Evolutionary conservation across 2,797 vertebrate genomes (phyloP).

Genomic region (Ctenochaetus hawaiiensis): DNA sequence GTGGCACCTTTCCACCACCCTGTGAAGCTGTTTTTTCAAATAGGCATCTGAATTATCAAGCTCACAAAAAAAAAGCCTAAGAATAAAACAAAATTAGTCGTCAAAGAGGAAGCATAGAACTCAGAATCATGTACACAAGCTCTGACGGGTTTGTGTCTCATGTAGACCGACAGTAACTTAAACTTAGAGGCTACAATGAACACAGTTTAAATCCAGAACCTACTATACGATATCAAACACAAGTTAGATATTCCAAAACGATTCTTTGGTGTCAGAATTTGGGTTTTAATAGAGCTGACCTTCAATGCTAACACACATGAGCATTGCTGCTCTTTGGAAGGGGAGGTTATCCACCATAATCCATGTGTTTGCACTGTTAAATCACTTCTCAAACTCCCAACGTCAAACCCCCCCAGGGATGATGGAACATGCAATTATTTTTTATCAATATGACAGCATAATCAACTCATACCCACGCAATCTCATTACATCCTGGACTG

Average conservation of each 20-base stretch:
- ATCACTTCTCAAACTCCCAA: constrained; percentile 50
- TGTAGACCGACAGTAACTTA: no score
- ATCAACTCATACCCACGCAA: constrained; percentile 74
- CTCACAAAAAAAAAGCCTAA: no score
- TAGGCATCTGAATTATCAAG: no score
- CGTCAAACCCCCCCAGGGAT: constrained; percentile 55
- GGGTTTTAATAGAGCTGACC: constrained; percentile 10
- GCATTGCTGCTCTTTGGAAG: constrained; percentile 14
- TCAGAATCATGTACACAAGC: no score
- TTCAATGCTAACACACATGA: constrained; percentile 28
- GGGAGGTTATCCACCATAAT: background rate
- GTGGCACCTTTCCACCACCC: no score
- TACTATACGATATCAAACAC: no score
- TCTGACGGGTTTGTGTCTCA: no score
- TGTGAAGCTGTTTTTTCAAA: no score
- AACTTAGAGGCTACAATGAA: no score
- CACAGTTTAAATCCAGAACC: no score
- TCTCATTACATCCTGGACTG: constrained; percentile 67
- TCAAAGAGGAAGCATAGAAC: no score
- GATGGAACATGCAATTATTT: constrained; percentile 75
- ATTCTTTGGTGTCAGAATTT: constrained; percentile 6
- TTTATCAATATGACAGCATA: constrained; percentile 74
- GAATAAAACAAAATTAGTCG: no score
- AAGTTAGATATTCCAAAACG: constrained; percentile 3
- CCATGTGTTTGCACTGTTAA: constrained; percentile 31